These are phyloP conservation scores for Saccopteryx bilineata DNA, from an alignment of 2,113 vertebrate species.

Conservation along the genomic window DNA sequence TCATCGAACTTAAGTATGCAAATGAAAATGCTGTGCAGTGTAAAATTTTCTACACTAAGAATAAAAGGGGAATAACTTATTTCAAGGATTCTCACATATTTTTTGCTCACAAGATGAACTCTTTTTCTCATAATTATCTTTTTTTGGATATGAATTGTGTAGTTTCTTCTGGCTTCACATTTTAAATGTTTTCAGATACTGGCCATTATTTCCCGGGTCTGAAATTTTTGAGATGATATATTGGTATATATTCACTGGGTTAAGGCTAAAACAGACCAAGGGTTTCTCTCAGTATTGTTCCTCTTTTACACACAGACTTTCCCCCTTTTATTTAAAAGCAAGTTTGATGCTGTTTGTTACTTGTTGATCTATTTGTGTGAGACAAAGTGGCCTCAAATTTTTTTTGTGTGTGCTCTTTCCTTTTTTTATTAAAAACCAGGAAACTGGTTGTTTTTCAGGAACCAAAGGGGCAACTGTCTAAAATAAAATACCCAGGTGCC, in stretches of 20 bases:
- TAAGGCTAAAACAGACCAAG: not conserved
- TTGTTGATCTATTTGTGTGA: not conserved
- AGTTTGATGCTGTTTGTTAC: not conserved
- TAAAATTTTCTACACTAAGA: not conserved
- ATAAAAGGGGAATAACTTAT: not conserved
- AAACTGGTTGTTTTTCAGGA: not conserved
- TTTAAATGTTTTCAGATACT: not conserved
- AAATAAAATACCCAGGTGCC: not conserved
- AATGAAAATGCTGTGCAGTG: not conserved
- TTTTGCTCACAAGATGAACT: slow-evolving; percentile 7
- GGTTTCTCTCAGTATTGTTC: not conserved
- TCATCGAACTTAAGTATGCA: slow-evolving; percentile 1
- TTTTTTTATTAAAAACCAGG: not conserved
- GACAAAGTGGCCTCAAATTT: not conserved
- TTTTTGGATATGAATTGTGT: not conserved
- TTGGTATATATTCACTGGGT: not conserved
- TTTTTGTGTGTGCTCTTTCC: not conserved
- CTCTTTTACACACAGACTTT: not conserved
- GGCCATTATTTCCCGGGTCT: not conserved
- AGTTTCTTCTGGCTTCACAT: not conserved
- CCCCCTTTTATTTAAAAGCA: not conserved
- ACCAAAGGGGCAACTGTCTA: not conserved
- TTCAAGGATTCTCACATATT: not conserved
- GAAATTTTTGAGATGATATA: not conserved
- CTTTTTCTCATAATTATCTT: not conserved